A percentile compares a stretch with the other conserved stretches of the same genome.
Conservation (phyloP, 2,113 vertebrate genomes). For the Microtus ochrogaster region DNA sequence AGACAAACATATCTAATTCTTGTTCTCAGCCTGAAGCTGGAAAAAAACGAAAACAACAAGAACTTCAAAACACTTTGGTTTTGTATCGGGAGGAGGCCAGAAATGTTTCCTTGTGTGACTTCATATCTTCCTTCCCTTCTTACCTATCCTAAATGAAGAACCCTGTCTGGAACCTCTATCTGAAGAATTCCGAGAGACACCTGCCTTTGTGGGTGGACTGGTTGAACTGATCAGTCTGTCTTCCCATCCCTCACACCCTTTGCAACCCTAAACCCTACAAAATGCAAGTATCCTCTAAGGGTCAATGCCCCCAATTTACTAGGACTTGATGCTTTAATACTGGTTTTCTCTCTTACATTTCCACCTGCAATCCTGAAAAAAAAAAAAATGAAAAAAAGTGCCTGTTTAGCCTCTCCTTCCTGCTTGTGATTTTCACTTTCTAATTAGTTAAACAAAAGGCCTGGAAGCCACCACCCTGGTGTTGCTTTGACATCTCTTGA, state of each 20-base stretch:
- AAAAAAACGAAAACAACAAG: no score
- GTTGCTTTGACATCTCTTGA: not conserved
- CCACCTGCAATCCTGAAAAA: not conserved
- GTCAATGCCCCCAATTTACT: no score
- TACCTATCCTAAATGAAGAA: not conserved
- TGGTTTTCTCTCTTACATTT: not conserved
- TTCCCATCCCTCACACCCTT: accelerated
- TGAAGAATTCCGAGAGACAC: no score
- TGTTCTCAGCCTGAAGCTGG: not conserved
- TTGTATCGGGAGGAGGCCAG: not conserved
- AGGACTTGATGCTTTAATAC: not conserved
- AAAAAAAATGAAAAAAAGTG: no score
- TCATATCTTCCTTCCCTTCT: not conserved
- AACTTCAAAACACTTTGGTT: not conserved
- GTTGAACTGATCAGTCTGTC: no score
- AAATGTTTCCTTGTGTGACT: not conserved
- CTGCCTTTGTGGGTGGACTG: not conserved
- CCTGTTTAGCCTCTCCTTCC: not conserved
- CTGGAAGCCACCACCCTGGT: not conserved
- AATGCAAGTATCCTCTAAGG: no score
- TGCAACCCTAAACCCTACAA: not conserved
- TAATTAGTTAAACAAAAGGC: not conserved
- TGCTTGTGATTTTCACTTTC: not conserved
- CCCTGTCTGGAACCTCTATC: not conserved
- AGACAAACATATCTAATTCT: not conserved